phyloP scores from a whole-genome alignment of 2,113 vertebrate species.

The Anhinga anhinga region DNA sequence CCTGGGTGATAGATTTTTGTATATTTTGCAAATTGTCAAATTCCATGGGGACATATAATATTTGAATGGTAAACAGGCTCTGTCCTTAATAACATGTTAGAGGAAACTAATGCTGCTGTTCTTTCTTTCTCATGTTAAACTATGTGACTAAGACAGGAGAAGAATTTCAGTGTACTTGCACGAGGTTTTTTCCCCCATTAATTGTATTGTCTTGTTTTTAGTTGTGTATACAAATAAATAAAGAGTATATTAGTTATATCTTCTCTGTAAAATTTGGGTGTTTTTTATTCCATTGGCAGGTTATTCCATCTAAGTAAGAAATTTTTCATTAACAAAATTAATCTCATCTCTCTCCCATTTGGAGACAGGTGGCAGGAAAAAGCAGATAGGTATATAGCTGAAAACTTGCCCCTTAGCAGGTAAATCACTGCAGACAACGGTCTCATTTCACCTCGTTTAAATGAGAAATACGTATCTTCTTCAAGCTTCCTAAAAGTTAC shows the following conservation, averaged over 20 bases:
- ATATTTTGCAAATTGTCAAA: not conserved
- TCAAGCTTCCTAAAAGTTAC: not conserved
- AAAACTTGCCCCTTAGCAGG: not conserved
- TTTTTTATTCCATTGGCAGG: not conserved
- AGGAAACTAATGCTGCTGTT: not conserved
- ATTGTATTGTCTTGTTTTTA: not conserved
- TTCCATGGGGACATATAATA: not conserved
- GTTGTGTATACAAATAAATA: constrained; percentile 24
- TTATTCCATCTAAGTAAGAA: not conserved
- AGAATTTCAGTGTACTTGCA: not conserved
- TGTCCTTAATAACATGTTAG: not conserved
- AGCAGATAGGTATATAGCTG: not conserved
- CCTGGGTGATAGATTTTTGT: not conserved
- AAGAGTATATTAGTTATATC: not conserved
- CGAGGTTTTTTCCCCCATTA: accelerated
- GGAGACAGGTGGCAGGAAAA: not conserved
- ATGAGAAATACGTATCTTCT: not conserved
- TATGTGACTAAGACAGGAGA: not conserved
- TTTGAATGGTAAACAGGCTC: not conserved
- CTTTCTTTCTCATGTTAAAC: not conserved
- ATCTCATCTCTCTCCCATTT: not conserved
- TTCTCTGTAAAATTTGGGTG: not conserved
- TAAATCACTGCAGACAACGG: not conserved
- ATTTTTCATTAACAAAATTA: not conserved
- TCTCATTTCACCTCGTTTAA: not conserved